A percentile compares a stretch with the other conserved stretches of the same genome.
phyloP scores from a whole-genome alignment of 2,888 invertebrate species.

The Phrixothrix hirtus region DNA sequence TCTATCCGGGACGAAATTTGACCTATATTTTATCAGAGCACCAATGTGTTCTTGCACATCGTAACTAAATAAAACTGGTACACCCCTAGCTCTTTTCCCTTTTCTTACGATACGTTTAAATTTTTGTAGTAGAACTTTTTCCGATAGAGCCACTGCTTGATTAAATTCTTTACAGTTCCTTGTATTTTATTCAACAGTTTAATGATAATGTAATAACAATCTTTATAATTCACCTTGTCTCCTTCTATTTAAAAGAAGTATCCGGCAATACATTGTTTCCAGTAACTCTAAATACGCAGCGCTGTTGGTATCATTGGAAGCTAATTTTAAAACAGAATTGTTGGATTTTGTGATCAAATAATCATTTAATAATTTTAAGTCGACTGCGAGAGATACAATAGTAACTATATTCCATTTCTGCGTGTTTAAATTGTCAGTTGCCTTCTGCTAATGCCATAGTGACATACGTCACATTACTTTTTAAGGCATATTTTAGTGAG shows the following conservation, averaged over 20 bases:
- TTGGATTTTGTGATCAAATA: constrained; percentile 14
- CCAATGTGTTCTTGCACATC: constrained; percentile 12
- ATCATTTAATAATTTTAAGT: constrained; percentile 21
- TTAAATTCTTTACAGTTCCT: neutral
- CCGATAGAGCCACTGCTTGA: neutral
- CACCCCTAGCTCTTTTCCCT: constrained; percentile 6
- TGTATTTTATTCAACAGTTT: neutral
- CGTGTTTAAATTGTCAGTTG: constrained; percentile 12
- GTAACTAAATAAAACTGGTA: constrained; percentile 10
- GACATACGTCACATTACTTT: neutral
- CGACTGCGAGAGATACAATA: constrained; percentile 18
- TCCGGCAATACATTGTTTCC: too few relatives aligned
- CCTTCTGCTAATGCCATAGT: constrained; percentile 9
- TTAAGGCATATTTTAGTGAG: too few relatives aligned
- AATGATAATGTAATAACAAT: neutral
- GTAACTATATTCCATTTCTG: constrained; percentile 29
- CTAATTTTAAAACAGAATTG: constrained; percentile 2
- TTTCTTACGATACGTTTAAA: too few relatives aligned
- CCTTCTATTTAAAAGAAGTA: constrained; percentile 27
- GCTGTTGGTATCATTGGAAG: constrained; percentile 6
- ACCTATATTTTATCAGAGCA: constrained; percentile 6
- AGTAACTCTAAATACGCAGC: too few relatives aligned
- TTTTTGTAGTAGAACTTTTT: neutral
- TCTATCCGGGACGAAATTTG: neutral
- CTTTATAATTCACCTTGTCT: constrained; percentile 26